Percentiles rank a stretch among this genome's conserved stretches.
Evolutionary conservation across 2,113 vertebrate species (phyloP).

Genomic region (Sebastes schlegelii): DNA sequence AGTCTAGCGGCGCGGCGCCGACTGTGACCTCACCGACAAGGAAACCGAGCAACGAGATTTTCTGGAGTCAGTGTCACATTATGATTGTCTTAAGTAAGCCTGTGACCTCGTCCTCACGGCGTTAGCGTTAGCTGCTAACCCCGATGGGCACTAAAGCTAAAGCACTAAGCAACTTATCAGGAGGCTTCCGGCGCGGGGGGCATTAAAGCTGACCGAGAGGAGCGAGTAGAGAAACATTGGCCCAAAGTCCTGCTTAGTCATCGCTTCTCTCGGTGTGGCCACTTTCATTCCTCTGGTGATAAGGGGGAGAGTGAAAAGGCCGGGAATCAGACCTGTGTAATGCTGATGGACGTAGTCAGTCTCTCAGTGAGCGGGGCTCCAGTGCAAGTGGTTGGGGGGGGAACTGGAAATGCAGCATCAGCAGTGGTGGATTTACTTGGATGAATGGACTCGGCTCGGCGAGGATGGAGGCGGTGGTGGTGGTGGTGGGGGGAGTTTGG

Average conservation of each 20-base stretch:
- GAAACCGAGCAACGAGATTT: neutral
- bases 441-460: slow-evolving; percentile 65
- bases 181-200: slow-evolving; percentile 32
- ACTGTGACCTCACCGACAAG: neutral
- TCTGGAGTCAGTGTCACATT: slow-evolving; percentile 19
- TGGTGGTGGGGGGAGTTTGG: neutral
- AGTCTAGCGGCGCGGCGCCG: neutral
- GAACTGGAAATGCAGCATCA: slow-evolving; percentile 68
- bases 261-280: slow-evolving; percentile 43
- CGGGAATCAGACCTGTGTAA: slow-evolving; percentile 68
- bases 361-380: slow-evolving; percentile 30
- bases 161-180: slow-evolving; percentile 64
- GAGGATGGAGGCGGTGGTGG: neutral
- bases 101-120: slow-evolving; percentile 31
- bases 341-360: slow-evolving; percentile 73
- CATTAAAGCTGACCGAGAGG: slow-evolving; percentile 41
- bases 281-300: slow-evolving; percentile 62
- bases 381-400: slow-evolving; percentile 17
- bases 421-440: slow-evolving; percentile 74
- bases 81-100: slow-evolving; percentile 26
- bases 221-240: slow-evolving; percentile 30
- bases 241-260: slow-evolving; percentile 61
- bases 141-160: slow-evolving; percentile 13
- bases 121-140: slow-evolving; percentile 37
- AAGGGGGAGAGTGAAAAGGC: slow-evolving; percentile 59